Percentiles rank a stretch among this genome's conserved stretches.
Evolutionary conservation across 1,140 invertebrate species (phyloP).

Genomic region (Coboldia fuscipes): DNA sequence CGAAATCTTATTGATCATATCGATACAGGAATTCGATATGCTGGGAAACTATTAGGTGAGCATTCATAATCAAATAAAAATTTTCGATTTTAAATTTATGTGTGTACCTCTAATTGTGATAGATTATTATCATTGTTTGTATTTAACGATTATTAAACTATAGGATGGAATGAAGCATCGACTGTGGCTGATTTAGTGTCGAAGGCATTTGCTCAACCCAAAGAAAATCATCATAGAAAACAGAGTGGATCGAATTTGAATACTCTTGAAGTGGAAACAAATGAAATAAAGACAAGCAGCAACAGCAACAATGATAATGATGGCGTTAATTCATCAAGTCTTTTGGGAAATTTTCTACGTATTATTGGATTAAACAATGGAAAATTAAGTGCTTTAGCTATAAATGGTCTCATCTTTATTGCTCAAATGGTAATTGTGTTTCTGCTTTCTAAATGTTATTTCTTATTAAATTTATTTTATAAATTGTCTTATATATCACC

Average conservation of each 20-base stretch:
- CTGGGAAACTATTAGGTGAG: too few species aligned
- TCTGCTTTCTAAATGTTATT: neutral
- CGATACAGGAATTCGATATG: too few species aligned
- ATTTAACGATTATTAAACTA: too few species aligned
- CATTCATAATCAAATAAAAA: too few species aligned
- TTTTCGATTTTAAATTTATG: too few species aligned
- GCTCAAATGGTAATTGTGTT: conserved; percentile 44
- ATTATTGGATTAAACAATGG: conserved; percentile 48
- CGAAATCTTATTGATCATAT: too few species aligned
- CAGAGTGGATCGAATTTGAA: conserved; percentile 1
- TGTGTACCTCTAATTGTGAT: too few species aligned
- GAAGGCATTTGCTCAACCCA: conserved; percentile 21
- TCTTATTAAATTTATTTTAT: neutral
- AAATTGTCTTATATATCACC: neutral
- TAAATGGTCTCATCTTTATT: conserved; percentile 63
- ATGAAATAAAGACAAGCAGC: conserved; percentile 2
- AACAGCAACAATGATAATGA: neutral
- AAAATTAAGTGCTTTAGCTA: conserved; percentile 51
- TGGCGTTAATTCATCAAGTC: conserved; percentile 12
- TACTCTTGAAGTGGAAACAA: neutral
- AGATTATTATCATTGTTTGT: too few species aligned
- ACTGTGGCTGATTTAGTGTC: conserved; percentile 26
- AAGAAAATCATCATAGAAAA: conserved; percentile 5
- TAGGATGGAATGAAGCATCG: conserved; percentile 23
- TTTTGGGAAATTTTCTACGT: conserved; percentile 40